Base-by-base conservation (phyloP, 2,113 vertebrate species). In the Lophius piscatorius region DNA sequence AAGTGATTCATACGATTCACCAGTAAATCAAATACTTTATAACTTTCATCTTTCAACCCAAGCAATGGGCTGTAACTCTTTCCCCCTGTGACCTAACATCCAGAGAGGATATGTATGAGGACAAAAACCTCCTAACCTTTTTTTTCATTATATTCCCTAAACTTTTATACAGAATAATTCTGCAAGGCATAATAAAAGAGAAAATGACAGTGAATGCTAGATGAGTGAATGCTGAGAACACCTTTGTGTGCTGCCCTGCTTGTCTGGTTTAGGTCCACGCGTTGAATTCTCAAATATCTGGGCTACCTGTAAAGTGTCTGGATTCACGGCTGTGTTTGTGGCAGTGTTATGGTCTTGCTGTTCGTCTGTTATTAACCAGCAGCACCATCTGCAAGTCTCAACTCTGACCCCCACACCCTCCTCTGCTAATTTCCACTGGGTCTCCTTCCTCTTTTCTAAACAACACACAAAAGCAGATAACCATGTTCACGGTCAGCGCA, bases 321-420 rank as follows among this genome's bases (percentile, higher is more conserved):
- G n/a, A n/a, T n/a, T n/a, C n/a, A n/a, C n/a, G n/a, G n/a, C n/a
- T n/a, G n/a, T n/a, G n/a, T n/a, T n/a, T n/a, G n/a, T n/a, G n/a
- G n/a, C n/a, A n/a, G n/a, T n/a, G n/a, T n/a, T n/a, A 23, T 62
- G 48, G 54, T 74, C 59, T 31, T 13, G 50, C 66, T 51, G 54
- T 28, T 70, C 57, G 33, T 54, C 13, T 14, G 31, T 73, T 67
- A 42, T 38, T 54, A 72, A 78, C 44, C 63, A 64, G 5, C 21
- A 62, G 23, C 62, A 38, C 52, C 80, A 78, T 68, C 80, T 80
- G 57, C 77, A 61, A 67, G 60, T 42, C 49, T 75, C 52, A 72
- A 63, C 67, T 60, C 49, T 72, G 67, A 78, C 83, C 80, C 47
- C 49, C 21, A 41, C 60, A 50, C 56, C 70, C 63, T 62, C 67